Evolutionary conservation across 2,113 vertebrate genomes (phyloP).

Genomic region (Myotis lucifugus): DNA sequence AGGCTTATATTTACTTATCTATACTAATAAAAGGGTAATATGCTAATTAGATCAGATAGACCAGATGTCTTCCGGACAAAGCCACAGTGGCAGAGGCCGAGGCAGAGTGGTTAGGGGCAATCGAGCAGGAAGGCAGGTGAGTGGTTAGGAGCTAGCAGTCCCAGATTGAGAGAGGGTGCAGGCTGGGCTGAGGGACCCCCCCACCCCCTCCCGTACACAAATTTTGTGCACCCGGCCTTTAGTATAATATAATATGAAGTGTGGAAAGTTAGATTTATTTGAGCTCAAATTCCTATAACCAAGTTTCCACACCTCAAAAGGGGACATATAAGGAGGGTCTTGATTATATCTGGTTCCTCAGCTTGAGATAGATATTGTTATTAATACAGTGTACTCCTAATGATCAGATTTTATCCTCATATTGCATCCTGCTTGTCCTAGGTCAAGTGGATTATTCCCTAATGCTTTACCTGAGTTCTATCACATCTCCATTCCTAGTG

Average conservation of each 20-base stretch:
- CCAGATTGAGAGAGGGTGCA: no score
- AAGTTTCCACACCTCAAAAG: neutral
- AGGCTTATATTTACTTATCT: neutral
- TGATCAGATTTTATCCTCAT: neutral
- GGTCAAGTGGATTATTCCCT: neutral
- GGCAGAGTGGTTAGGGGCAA: no score
- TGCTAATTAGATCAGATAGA: no score
- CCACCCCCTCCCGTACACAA: no score
- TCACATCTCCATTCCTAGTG: neutral
- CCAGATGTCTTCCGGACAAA: no score
- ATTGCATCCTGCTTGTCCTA: neutral
- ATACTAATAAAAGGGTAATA: no score
- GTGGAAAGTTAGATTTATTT: neutral
- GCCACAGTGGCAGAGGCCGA: no score
- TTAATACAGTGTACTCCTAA: neutral
- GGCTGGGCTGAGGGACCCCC: no score
- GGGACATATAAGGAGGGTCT: neutral
- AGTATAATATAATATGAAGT: neutral
- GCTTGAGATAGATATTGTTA: neutral
- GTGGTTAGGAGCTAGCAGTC: no score
- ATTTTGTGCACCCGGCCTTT: no score
- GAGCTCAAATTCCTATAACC: neutral
- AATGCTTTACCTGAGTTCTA: neutral
- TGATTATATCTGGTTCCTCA: neutral
- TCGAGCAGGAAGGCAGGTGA: no score